phyloP scores from a whole-genome alignment of 2,888 invertebrate species.

The Drosophila longiperda region DNA sequence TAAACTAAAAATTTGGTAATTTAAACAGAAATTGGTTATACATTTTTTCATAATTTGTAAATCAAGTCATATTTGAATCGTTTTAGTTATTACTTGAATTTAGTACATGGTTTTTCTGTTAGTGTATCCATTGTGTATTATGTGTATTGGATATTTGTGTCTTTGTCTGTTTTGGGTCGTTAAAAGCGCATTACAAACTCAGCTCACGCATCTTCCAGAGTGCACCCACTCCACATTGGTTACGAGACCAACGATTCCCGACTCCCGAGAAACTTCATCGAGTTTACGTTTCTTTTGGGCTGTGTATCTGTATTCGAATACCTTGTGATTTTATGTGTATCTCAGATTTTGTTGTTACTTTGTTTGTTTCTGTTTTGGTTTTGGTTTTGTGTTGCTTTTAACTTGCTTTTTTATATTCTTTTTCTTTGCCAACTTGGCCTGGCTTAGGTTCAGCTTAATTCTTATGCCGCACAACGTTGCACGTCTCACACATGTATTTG shows the following conservation, averaged over 20 bases:
- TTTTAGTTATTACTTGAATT: background rate
- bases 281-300: slow-evolving; percentile 24
- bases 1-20: background rate
- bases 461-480: slow-evolving; percentile 59
- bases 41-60: background rate
- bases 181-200: slow-evolving; percentile 68
- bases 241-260: background rate
- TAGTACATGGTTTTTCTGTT: background rate
- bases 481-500: slow-evolving; percentile 49
- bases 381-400: slow-evolving; percentile 25
- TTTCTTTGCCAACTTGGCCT: slow-evolving; percentile 44
- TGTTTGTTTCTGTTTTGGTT: slow-evolving; percentile 15
- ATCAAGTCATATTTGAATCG: background rate
- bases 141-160: slow-evolving; percentile 14
- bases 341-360: slow-evolving; percentile 29
- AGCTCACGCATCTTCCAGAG: slow-evolving; percentile 61
- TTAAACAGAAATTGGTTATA: background rate
- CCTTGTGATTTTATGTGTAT: slow-evolving; percentile 25
- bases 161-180: slow-evolving; percentile 50
- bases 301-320: slow-evolving; percentile 28
- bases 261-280: slow-evolving; percentile 30
- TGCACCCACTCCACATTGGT: slow-evolving; percentile 64
- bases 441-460: slow-evolving; percentile 64
- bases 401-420: slow-evolving; percentile 19
- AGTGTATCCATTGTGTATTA: slow-evolving; percentile 2